phyloP scores from a whole-genome alignment of 2,888 invertebrate genomes.

The Tuta absoluta region DNA sequence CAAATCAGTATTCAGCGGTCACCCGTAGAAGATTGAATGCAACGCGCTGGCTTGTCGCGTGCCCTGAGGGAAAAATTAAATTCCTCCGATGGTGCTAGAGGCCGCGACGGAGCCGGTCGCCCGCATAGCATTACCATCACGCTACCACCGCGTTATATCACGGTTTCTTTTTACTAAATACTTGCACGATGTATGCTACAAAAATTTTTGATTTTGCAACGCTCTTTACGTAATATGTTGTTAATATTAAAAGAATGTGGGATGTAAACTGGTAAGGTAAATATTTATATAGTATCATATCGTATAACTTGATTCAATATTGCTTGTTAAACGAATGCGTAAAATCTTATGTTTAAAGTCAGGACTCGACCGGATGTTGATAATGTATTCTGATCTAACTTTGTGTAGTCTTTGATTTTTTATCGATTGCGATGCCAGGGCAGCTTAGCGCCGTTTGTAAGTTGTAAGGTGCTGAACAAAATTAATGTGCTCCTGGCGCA shows the following conservation, averaged over 20 bases:
- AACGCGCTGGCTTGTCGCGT: conserved; percentile 51
- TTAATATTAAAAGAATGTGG: not conserved
- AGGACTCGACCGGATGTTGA: conserved; percentile 40
- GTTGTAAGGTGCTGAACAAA: conserved; percentile 64
- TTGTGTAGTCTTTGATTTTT: conserved; percentile 52
- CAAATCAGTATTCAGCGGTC: conserved; percentile 62
- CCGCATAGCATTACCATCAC: conserved; percentile 36
- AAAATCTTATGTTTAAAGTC: too few relatives aligned
- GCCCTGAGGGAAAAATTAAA: conserved; percentile 66
- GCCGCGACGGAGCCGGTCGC: conserved; percentile 29
- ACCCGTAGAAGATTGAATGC: conserved; percentile 54
- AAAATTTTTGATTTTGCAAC: not conserved
- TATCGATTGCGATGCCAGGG: conserved; percentile 52
- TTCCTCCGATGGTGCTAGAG: conserved; percentile 47
- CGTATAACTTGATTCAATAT: not conserved
- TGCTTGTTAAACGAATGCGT: too few relatives aligned
- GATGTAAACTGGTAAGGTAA: too few relatives aligned
- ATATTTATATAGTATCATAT: too few relatives aligned
- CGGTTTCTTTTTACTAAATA: conserved; percentile 30
- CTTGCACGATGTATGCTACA: not conserved
- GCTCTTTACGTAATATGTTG: not conserved
- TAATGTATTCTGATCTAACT: conserved; percentile 52
- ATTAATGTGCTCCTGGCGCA: conserved; percentile 60
- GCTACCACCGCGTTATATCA: conserved; percentile 42
- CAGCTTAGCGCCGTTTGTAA: conserved; percentile 58